Percentiles rank a stretch among this genome's conserved stretches.
These are phyloP conservation scores for Perithous albicinctus DNA, from an alignment of 2,888 invertebrate genomes.

Conservation along the genomic window DNA sequence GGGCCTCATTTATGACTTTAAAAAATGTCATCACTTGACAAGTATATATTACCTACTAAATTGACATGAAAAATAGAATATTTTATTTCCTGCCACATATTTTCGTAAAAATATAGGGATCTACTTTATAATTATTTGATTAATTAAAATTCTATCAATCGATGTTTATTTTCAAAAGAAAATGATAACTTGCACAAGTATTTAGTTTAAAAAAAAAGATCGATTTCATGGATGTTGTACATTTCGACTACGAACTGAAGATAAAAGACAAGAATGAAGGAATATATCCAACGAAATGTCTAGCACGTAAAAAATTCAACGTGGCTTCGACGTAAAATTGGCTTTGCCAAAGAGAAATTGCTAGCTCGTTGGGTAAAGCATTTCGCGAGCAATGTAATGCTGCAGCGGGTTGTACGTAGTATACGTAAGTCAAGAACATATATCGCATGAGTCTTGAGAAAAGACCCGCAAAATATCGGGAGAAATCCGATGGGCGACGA, in stretches of 20 bases:
- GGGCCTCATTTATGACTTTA: too few relatives aligned
- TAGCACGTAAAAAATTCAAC: constrained; percentile 32
- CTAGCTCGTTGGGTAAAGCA: constrained; percentile 19
- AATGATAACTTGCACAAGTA: background rate
- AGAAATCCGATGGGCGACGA: constrained; percentile 38
- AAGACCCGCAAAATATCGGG: constrained; percentile 44
- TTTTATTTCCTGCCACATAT: too few relatives aligned
- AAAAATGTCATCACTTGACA: too few relatives aligned
- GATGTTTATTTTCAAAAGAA: background rate
- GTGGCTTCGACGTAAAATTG: constrained; percentile 24
- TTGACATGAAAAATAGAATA: too few relatives aligned
- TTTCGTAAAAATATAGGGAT: too few relatives aligned
- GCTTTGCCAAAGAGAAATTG: constrained; percentile 35
- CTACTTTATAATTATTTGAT: background rate
- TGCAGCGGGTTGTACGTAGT: background rate
- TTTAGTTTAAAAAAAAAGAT: background rate
- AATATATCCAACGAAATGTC: constrained; percentile 1
- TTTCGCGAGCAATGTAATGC: constrained; percentile 7
- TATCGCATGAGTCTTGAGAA: constrained; percentile 8
- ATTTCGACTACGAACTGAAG: background rate
- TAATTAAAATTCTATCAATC: background rate
- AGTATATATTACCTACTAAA: too few relatives aligned
- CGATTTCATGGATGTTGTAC: background rate
- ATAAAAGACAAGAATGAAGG: constrained; percentile 4
- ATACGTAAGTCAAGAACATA: constrained; percentile 8